Percentiles rank a stretch among this genome's conserved stretches.
phyloP scores from a whole-genome alignment of 2,797 vertebrate genomes.

The Agapornis canus region DNA sequence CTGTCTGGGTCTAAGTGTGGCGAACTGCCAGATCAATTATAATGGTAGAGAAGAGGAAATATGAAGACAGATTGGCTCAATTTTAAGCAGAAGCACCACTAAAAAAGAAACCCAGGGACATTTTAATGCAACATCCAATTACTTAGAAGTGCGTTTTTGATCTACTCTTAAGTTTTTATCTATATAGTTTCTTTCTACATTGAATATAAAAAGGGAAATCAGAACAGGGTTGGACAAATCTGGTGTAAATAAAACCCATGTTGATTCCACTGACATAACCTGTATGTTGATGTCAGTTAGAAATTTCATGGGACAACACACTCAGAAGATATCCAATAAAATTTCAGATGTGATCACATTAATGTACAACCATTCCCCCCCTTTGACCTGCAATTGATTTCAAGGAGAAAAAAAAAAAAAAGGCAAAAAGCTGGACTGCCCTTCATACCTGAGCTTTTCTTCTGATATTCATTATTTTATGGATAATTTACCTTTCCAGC shows the following conservation, averaged over 20 bases:
- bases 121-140: slow-evolving; percentile 70
- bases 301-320: not conserved
- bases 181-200: not conserved
- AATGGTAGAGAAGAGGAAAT: slow-evolving; percentile 67
- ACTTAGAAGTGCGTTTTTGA: slow-evolving; percentile 47
- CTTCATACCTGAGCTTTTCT: not conserved
- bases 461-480: not conserved
- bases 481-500: not conserved
- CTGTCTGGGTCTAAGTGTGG: slow-evolving; percentile 55
- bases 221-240: not conserved
- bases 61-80: slow-evolving; percentile 78
- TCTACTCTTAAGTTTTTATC: slow-evolving; percentile 23
- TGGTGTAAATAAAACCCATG: not conserved
- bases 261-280: not conserved
- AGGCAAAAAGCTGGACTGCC: not conserved
- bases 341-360: not conserved
- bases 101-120: slow-evolving; percentile 72
- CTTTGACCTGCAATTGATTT: not conserved
- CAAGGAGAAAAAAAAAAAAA: not conserved
- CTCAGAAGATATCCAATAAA: not conserved
- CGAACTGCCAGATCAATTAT: slow-evolving; percentile 77
- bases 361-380: not conserved
- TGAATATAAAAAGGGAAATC: not conserved
- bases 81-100: slow-evolving; percentile 73
- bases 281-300: not conserved